Conservation (phyloP, 2,113 vertebrate genomes). For the Chlorocebus sabaeus region DNA sequence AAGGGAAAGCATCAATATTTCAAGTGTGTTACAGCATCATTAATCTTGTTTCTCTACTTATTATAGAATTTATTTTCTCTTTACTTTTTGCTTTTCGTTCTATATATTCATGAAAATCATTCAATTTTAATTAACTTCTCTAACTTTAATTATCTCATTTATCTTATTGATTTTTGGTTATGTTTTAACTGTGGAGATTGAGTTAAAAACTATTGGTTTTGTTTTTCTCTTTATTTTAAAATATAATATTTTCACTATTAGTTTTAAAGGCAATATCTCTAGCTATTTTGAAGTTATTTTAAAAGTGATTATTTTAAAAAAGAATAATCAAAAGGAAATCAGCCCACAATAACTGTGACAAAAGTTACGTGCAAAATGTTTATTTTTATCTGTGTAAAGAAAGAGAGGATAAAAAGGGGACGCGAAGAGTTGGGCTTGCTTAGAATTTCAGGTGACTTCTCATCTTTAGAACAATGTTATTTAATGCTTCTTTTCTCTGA, state of each 20-base stretch:
- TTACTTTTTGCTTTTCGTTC: conserved; percentile 13
- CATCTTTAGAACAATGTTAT: neutral
- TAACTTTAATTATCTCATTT: conserved; percentile 47
- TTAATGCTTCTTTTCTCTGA: neutral
- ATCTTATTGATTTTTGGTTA: conserved; percentile 37
- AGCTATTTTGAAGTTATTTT: neutral
- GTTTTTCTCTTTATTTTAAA: conserved; percentile 14
- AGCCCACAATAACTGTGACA: neutral
- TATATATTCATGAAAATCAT: conserved; percentile 3
- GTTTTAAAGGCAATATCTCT: neutral
- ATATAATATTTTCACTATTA: neutral
- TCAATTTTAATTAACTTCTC: conserved; percentile 52
- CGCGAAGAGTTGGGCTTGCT: neutral
- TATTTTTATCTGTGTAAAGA: neutral
- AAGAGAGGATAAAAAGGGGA: neutral
- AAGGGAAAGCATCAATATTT: conserved; percentile 26
- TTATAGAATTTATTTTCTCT: conserved; percentile 12
- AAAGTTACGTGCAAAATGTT: neutral
- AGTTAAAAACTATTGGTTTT: neutral
- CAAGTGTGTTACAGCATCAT: neutral
- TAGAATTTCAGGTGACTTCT: neutral
- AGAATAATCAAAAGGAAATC: neutral
- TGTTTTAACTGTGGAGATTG: conserved; percentile 26
- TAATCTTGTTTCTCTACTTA: conserved; percentile 30
- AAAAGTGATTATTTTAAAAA: neutral